phyloP scores from a whole-genome alignment of 2,888 invertebrate species.

The Diarsia mendica region DNA sequence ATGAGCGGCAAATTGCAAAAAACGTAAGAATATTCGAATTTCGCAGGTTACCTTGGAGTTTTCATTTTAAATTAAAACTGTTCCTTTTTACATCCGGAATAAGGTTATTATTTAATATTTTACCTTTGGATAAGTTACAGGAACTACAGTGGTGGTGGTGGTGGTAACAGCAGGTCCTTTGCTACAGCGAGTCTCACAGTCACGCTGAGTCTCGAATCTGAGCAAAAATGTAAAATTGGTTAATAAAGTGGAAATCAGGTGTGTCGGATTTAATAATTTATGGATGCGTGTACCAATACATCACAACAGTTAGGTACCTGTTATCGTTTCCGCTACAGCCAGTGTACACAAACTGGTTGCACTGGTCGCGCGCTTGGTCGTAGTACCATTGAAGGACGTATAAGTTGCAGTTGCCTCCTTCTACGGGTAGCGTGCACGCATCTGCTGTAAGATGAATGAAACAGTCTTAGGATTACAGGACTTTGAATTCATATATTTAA shows the following conservation, averaged over 20 bases:
- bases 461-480: background rate
- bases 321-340: constrained; percentile 98
- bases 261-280: background rate
- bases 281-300: background rate
- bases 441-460: constrained; percentile 64
- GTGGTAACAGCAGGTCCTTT: constrained; percentile 64
- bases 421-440: constrained; percentile 93
- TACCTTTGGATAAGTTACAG: constrained; percentile 54
- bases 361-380: constrained; percentile 91
- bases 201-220: constrained; percentile 91
- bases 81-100: background rate
- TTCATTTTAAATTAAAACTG: no score
- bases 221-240: constrained; percentile 14
- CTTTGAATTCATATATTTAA: no score
- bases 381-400: constrained; percentile 95
- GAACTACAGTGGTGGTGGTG: constrained; percentile 61
- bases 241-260: background rate
- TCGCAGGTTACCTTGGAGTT: no score
- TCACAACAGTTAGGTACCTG: constrained; percentile 90
- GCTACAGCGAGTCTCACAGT: constrained; percentile 91
- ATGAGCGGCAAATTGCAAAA: no score
- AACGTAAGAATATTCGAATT: no score
- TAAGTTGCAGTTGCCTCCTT: constrained; percentile 94
- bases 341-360: constrained; percentile 96
- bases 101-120: no score